Base-by-base conservation (phyloP, 2,113 vertebrate species). In the Silurus meridionalis region DNA sequence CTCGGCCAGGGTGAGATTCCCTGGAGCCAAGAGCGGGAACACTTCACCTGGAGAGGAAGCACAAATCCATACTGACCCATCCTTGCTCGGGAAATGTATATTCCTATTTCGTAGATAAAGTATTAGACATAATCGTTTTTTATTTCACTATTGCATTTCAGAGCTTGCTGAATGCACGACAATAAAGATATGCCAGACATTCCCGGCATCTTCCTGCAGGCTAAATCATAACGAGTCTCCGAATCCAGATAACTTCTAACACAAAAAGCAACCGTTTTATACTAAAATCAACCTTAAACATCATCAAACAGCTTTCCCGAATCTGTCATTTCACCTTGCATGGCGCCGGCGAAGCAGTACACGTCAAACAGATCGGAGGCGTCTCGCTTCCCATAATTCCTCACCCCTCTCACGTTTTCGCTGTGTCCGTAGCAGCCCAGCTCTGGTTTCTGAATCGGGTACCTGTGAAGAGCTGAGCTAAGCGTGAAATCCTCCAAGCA, bases 371-470 rank as follows among this genome's bases (percentile, higher is more conserved):
- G 91, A 86, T 99, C 98, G 0, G 88, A 88, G 0, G 95, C 95
- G 84, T 97, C 96, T 37, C 96, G 94, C 83, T 91, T 93, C 28
- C 98, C 97, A 57, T 99, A 98, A 91, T 96, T 99, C 91, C 97
- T 96, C 85, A 99, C 96, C 0, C 97, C 97, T 10, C 96, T 95
- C 7, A 94, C 94, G 91, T 95, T 95, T 92, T 96, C 95, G 84
- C 95, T 94, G 92, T 98, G 97, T 23, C 97, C 98, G 57, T 97
- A 96, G 94, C 98, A 99, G 92, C 97, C 97, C 0, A 97, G 96
- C 71, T 97, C 96, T 55, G 98, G 97, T 52, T 90, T 92, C 4
- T 96, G 97, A 93, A 99, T 96, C 23, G 97, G 96, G n/a, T 98
- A 98, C 91, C 98, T 99, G 94, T 80, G 72, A 87, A 90, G 64